Evolutionary conservation across 2,888 invertebrate genomes (phyloP).

Genomic region (Diaprepes abbreviatus): DNA sequence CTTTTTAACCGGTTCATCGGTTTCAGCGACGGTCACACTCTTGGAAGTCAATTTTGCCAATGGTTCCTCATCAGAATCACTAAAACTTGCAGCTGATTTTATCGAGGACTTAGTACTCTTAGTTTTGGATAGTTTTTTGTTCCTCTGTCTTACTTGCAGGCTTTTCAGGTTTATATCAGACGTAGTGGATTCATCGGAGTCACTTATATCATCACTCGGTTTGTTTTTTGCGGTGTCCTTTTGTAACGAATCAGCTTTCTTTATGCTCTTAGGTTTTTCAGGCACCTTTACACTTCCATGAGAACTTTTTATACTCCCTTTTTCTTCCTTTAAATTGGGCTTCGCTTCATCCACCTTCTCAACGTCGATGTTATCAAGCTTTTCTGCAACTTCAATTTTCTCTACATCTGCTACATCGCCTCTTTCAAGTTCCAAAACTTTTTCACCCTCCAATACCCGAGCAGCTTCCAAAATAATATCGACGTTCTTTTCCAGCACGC

Average conservation of each 20-base stretch:
- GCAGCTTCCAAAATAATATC: conserved; percentile 46
- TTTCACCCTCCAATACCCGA: conserved; percentile 36
- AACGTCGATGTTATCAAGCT: conserved; percentile 4
- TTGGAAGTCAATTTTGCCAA: conserved; percentile 70
- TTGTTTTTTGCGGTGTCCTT: conserved; percentile 10
- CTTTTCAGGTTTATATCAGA: conserved; percentile 56
- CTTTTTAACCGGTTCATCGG: conserved; percentile 34
- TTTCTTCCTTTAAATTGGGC: not conserved
- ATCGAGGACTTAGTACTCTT: conserved; percentile 53
- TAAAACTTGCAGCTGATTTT: conserved; percentile 63
- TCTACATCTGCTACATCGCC: not conserved
- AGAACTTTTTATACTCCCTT: not conserved
- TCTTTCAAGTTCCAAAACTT: not conserved
- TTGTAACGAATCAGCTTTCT: not conserved
- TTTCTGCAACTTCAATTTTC: not conserved
- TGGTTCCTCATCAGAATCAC: conserved; percentile 78
- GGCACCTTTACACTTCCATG: not conserved
- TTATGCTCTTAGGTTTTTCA: not conserved
- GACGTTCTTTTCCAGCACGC: conserved; percentile 39
- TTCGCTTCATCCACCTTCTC: not conserved
- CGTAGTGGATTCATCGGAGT: conserved; percentile 58
- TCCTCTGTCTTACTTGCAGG: conserved; percentile 51
- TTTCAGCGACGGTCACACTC: conserved; percentile 37
- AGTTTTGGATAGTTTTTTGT: conserved; percentile 56
- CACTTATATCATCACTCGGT: conserved; percentile 42